Evolutionary conservation across 2,797 vertebrate genomes (phyloP).

Genomic region (Pipistrellus pygmaeus): DNA sequence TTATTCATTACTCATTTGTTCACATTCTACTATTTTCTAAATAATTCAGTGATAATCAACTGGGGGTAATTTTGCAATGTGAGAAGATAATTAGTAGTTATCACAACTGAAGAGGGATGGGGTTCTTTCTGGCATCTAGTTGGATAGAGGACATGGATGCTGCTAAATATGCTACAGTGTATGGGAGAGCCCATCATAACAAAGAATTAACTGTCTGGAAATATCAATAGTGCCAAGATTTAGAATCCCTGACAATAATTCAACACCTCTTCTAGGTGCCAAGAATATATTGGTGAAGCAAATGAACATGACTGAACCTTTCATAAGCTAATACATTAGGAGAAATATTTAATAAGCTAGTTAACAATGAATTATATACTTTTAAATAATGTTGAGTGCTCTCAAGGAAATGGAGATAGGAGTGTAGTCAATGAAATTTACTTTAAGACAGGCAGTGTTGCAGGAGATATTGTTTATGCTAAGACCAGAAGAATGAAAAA

Average conservation of each 20-base stretch:
- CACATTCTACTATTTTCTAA: background rate
- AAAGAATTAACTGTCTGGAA: background rate
- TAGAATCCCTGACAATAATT: constrained; percentile 1
- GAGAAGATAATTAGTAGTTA: background rate
- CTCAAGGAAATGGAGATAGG: background rate
- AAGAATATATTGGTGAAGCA: background rate
- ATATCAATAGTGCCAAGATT: background rate
- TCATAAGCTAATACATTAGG: background rate
- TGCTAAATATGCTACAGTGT: background rate
- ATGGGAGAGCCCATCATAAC: background rate
- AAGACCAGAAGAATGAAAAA: background rate
- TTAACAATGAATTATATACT: background rate
- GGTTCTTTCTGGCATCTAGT: background rate
- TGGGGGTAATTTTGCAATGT: background rate
- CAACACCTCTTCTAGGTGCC: background rate
- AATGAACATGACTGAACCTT: background rate
- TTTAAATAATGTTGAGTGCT: background rate
- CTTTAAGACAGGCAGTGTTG: background rate
- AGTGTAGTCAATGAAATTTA: background rate
- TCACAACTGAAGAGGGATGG: background rate
- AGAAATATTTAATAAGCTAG: background rate
- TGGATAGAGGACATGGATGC: background rate
- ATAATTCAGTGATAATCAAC: background rate
- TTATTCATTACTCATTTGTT: background rate
- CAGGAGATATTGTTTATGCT: background rate